Base-by-base conservation (phyloP, 2,888 invertebrate species). In the Microplitis deprimator region DNA sequence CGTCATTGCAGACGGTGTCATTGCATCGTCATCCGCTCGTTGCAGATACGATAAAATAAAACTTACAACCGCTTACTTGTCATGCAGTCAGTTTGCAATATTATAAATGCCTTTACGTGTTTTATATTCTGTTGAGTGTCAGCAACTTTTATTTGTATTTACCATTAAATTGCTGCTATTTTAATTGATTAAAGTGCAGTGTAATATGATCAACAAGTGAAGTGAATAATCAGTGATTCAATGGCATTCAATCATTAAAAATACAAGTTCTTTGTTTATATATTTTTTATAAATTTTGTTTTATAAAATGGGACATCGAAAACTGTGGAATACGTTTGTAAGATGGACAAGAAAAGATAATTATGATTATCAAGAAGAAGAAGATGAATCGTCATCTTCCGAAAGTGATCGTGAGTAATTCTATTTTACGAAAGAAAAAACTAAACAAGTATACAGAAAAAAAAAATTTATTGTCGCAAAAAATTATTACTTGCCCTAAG, bases 281-380 rank as follows among this genome's bases (percentile, higher is more conserved):
- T 61, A 50, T 20, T 59, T 61, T 64, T 77, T 61, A 39, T 8
- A 40, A 38, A 39, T 10, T 39, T 10, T 13, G 39, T 39, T 60
- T 16, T 73, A 29, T n/a, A 74, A 74, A 74, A 90, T 90, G 90
- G 89, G 88, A 70, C 90, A 89, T 80, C 87, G 87, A 73, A 88
- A 85, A 77, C 89, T 90, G 78, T 90, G 90, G 90, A 88, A 88
- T 76, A 88, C 90, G 13, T 87, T 91, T 78, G 84, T 90, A 76
- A 85, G 90, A 61, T 88, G 90, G 68, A 90, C 87, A 80, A 89
- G 87, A 84, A 89, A 87, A 80, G 87, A 85, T 77, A 81, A 81
- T n/a, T 73, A 39, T 67, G 79, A 80, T 59, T 72, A 62, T 77
- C 73, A 71, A 62, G 69, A 50, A 17, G 81, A 80, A 39, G 81